Conservation (phyloP, 1,140 invertebrate species). For the Agrypnia vestita region DNA sequence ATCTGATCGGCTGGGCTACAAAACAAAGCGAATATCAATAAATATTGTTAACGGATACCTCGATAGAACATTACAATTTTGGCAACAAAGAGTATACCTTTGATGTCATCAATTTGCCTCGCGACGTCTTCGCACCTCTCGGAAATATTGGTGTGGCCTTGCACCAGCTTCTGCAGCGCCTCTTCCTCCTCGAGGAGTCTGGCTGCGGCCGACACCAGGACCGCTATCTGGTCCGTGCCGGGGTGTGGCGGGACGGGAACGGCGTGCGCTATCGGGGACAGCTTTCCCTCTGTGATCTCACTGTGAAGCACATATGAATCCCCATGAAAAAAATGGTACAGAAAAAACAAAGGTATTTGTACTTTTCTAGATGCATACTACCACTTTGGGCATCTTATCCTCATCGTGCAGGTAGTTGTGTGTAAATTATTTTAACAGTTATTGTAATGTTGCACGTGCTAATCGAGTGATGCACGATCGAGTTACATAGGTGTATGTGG, state of each 20-base stretch:
- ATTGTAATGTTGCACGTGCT: too few relatives aligned
- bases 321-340: too few relatives aligned
- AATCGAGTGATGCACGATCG: too few relatives aligned
- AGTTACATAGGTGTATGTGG: too few relatives aligned
- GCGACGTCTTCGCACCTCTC: conserved; percentile 54
- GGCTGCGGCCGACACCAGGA: conserved; percentile 10
- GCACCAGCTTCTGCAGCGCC: conserved; percentile 50
- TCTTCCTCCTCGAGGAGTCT: conserved; percentile 51
- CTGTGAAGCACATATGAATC: conserved; percentile 33
- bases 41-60: too few relatives aligned
- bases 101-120: conserved; percentile 51
- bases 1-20: conserved; percentile 46
- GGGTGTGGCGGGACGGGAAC: conserved; percentile 52
- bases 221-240: conserved; percentile 36
- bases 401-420: too few relatives aligned
- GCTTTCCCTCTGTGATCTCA: conserved; percentile 58
- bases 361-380: too few relatives aligned
- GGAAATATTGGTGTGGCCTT: conserved; percentile 46
- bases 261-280: conserved; percentile 55
- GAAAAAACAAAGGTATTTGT: too few relatives aligned
- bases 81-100: conserved; percentile 36
- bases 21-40: background rate
- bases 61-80: conserved; percentile 8
- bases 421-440: too few relatives aligned
- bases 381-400: too few relatives aligned